Evolutionary conservation across 2,797 vertebrate genomes (phyloP).

Genomic region (Sus cebifrons): DNA sequence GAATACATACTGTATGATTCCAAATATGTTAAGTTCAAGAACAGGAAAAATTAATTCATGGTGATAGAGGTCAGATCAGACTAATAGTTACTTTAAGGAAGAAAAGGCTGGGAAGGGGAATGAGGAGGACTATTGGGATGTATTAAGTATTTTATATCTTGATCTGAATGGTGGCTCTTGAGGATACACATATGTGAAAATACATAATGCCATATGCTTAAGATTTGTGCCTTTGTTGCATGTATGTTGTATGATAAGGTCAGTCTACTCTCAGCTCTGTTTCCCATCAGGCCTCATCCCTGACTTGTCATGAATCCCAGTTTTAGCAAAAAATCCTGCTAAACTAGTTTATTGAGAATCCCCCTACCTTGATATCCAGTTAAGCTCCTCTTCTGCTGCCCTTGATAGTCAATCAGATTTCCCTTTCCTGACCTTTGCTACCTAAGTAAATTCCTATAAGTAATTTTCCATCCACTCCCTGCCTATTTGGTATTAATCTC

Average conservation of each 20-base stretch:
- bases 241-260: not conserved
- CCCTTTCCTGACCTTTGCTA: not conserved
- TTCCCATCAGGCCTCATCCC: not conserved
- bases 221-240: not conserved
- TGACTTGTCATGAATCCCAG: not conserved
- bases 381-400: not conserved
- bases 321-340: constrained; percentile 42
- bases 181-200: not conserved
- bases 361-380: not conserved
- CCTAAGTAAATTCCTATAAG: not conserved
- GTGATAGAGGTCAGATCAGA: not conserved
- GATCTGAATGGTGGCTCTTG: not conserved
- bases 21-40: not conserved
- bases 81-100: not conserved
- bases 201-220: not conserved
- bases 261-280: not conserved
- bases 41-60: not conserved
- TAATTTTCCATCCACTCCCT: not conserved
- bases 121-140: not conserved
- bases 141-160: not conserved
- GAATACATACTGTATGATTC: not conserved
- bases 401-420: not conserved
- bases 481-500: not conserved
- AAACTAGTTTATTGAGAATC: not conserved
- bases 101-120: not conserved